phyloP scores from a whole-genome alignment of 2,113 vertebrate species.

The Oenanthe melanoleuca region DNA sequence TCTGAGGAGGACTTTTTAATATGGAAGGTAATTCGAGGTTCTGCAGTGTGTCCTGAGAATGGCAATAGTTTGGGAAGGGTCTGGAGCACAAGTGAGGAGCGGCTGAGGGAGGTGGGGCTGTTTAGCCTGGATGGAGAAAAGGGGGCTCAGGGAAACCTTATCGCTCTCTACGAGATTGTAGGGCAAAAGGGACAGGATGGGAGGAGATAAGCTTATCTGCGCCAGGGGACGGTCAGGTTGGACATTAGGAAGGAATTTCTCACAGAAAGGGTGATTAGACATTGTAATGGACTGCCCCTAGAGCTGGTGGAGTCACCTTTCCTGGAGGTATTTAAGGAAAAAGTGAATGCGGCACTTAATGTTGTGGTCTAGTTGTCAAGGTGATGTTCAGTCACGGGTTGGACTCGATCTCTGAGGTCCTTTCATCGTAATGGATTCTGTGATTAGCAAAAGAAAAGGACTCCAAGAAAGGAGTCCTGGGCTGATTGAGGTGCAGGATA shows the following conservation, averaged over 20 bases:
- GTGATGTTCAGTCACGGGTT: neutral
- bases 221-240: neutral
- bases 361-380: neutral
- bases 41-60: neutral
- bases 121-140: neutral
- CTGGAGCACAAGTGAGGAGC: neutral
- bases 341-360: neutral
- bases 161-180: fast-evolving
- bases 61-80: neutral
- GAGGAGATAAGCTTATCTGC: neutral
- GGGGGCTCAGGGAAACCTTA: neutral
- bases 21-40: neutral
- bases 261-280: neutral
- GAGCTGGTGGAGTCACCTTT: neutral
- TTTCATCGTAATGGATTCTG: neutral
- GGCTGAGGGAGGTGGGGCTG: neutral
- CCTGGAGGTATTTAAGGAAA: neutral
- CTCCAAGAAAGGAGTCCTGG: fast-evolving
- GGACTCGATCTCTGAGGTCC: neutral
- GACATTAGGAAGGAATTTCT: neutral
- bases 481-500: fast-evolving
- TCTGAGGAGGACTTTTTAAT: neutral
- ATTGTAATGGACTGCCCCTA: neutral
- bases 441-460: neutral
- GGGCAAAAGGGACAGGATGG: neutral